Base-by-base conservation (phyloP, 1,140 invertebrate species). In the Drosophila truncata region DNA sequence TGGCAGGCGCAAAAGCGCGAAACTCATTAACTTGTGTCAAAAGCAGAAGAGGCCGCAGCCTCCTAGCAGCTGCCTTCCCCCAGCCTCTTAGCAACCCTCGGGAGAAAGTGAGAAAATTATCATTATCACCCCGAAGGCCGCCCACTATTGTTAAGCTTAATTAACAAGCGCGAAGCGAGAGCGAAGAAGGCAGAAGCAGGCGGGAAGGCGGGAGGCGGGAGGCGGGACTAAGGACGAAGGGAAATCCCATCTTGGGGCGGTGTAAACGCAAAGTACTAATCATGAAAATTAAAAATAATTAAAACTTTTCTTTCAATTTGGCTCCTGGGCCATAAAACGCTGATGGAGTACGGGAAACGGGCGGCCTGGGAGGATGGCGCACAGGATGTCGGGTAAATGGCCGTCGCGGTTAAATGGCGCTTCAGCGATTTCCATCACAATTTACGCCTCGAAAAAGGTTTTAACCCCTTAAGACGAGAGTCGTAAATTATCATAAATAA, bases 211-310 rank as follows among this genome's bases (percentile, higher is more conserved):
- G 16, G 37, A 41, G 5, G 18, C 3, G 20, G 42, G 18, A n/a
- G 5, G 37, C 5, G 1, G 18, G 41, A 42, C 10, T 20, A 5
- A 23, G 42, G 42, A n/a, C 46, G 25, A 27, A 3, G 49, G 35
- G 25, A 18, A 31, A 29, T 54, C 50, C 35, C 37, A 20, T 47
- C 25, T 78, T 31, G 25, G 55, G 33, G 71, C 39, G 72, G 54
- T 77, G 85, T 84, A 88, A 88, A 80, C 84, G 84, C 80, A 88
- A 90, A 90, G 85, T 90, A 90, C 85, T 90, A 90, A 90, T 90
- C 85, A 90, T 85, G 85, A 90, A 91, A 90, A 90, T 90, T 90
- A 90, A 90, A 90, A 90, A 90, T 90, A 90, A 90, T 90, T 90
- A 90, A 90, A 90, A 90, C 86, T 91, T 90, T 90, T 90, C 85